phyloP scores from a whole-genome alignment of 2,888 invertebrate species.

The Trissolcus brochymenae region DNA sequence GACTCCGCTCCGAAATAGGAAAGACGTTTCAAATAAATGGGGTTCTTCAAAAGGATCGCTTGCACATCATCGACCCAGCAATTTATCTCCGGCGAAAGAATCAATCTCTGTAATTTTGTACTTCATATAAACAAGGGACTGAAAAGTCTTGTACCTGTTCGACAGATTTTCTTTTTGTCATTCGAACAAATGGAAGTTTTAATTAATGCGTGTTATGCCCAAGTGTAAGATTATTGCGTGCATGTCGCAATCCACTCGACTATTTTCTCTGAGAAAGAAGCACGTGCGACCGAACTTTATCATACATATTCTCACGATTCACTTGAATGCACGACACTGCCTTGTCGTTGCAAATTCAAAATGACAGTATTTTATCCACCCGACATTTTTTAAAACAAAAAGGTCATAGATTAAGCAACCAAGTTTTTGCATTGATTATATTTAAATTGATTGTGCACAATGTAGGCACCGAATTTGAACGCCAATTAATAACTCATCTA shows the following conservation, averaged over 20 bases:
- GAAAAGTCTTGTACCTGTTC: no score
- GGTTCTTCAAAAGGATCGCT: conserved; percentile 13
- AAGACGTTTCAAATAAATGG: conserved; percentile 25
- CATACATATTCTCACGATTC: conserved; percentile 45
- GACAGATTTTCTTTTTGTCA: no score
- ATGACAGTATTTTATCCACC: conserved; percentile 29
- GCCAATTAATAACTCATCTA: no score
- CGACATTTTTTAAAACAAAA: conserved; percentile 7
- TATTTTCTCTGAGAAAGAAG: conserved; percentile 45
- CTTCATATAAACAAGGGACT: background rate
- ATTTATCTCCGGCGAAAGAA: background rate
- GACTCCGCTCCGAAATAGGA: conserved; percentile 22
- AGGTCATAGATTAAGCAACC: no score
- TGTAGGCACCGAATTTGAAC: no score
- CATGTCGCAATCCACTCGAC: conserved; percentile 30
- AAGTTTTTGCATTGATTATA: no score
- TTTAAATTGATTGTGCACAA: no score
- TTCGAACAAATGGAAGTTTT: no score
- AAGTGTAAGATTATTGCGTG: conserved; percentile 47
- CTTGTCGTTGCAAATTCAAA: conserved; percentile 8
- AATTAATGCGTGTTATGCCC: conserved; percentile 10
- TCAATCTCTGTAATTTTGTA: background rate
- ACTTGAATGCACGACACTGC: conserved; percentile 13
- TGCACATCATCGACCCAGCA: conserved; percentile 4
- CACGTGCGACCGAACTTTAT: conserved; percentile 53